Percentiles rank a stretch among this genome's conserved stretches.
phyloP scores from a whole-genome alignment of 2,888 invertebrate species.

The Alentia gelatinosa region DNA sequence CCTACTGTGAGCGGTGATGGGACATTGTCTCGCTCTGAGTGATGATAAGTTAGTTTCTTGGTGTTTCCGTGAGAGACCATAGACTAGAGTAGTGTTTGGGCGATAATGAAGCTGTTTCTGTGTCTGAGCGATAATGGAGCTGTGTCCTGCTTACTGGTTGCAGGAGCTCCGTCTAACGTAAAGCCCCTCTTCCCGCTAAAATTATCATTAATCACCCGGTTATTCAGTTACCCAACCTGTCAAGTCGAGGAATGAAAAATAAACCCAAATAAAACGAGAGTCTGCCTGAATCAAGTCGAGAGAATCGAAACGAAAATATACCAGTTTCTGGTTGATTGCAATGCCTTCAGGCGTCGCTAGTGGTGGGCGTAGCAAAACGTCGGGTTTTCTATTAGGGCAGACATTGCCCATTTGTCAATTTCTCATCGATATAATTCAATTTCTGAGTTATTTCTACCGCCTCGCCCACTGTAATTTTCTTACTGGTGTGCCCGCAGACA shows the following conservation, averaged over 20 bases:
- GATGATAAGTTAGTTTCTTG: too few relatives aligned
- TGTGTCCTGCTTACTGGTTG: not conserved
- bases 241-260: not conserved
- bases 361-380: not conserved
- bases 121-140: not conserved
- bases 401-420: conserved; percentile 40
- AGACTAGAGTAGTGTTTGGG: not conserved
- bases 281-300: not conserved
- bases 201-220: not conserved
- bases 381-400: not conserved
- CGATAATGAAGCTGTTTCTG: not conserved
- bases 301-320: conserved; percentile 3
- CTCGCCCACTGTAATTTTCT: not conserved
- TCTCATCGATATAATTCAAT: conserved; percentile 43
- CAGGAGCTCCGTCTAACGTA: too few relatives aligned
- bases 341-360: not conserved
- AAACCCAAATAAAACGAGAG: not conserved
- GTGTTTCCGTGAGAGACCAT: too few relatives aligned
- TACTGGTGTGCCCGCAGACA: not conserved
- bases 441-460: conserved; percentile 6
- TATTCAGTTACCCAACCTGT: not conserved
- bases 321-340: not conserved
- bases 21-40: too few relatives aligned
- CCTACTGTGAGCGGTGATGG: too few relatives aligned
- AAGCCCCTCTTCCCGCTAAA: not conserved